phyloP scores from a whole-genome alignment of 2,888 invertebrate genomes.

The Petrolisthes cinctipes region DNA sequence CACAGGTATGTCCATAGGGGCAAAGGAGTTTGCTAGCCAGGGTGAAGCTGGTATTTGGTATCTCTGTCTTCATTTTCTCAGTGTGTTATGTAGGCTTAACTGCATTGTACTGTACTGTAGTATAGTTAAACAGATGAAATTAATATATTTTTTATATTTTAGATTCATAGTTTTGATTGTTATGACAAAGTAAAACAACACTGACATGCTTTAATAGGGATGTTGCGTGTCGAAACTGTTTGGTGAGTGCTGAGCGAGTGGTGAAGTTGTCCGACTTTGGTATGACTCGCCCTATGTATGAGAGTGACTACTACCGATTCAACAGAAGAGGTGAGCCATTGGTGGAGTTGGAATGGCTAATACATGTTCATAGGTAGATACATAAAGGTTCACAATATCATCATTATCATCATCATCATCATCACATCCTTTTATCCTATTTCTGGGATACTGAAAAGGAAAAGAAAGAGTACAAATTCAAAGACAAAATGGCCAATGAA shows the following conservation, averaged over 20 bases:
- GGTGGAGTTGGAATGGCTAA: neutral
- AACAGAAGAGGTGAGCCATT: conserved; percentile 78
- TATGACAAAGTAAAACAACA: neutral
- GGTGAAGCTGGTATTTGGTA: neutral
- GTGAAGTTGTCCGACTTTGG: conserved; percentile 89
- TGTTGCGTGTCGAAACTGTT: conserved; percentile 83
- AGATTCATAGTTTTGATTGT: neutral
- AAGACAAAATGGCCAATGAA: no score
- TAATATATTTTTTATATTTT: neutral
- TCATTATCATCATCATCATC: no score
- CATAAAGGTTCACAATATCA: no score
- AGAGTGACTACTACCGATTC: conserved; percentile 90
- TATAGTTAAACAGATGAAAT: neutral
- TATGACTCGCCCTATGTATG: conserved; percentile 89
- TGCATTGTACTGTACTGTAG: no score
- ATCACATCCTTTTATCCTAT: no score
- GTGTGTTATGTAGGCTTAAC: no score
- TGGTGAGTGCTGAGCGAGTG: conserved; percentile 80
- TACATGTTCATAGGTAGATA: neutral
- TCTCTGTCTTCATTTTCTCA: no score
- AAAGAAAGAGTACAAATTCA: no score
- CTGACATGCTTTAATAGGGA: conserved; percentile 74
- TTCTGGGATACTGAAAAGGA: no score
- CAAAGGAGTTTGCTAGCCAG: neutral
- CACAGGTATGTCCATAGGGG: conserved; percentile 74